Evolutionary conservation across 2,888 invertebrate genomes (phyloP).

Genomic region (Stegophylla sp.): DNA sequence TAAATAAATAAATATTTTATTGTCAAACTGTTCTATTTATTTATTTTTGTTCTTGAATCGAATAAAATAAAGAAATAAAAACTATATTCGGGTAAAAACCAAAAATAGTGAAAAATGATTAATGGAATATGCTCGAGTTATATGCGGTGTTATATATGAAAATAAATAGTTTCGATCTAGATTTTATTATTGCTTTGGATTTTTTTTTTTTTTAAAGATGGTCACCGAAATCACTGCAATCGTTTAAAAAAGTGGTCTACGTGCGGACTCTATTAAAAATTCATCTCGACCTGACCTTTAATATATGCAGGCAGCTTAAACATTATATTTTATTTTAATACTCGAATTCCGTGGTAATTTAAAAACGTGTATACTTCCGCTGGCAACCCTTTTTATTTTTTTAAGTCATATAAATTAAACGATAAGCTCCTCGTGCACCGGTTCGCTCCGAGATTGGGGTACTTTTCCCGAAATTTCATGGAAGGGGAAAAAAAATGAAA

Average conservation of each 20-base stretch:
- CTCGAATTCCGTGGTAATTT: background rate
- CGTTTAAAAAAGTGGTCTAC: background rate
- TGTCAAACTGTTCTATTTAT: background rate
- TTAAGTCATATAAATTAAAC: background rate
- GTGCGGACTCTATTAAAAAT: slow-evolving; percentile 16
- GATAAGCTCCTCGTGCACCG: background rate
- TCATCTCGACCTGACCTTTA: background rate
- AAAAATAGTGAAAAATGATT: background rate
- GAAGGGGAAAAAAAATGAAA: too few species aligned
- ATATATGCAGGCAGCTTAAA: background rate
- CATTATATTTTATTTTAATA: slow-evolving; percentile 25
- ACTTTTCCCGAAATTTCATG: too few species aligned
- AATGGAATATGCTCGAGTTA: background rate
- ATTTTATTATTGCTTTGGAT: background rate
- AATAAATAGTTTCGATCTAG: background rate
- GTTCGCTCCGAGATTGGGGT: too few species aligned
- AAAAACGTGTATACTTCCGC: slow-evolving; percentile 1
- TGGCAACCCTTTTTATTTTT: background rate
- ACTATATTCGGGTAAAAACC: background rate
- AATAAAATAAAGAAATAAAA: background rate
- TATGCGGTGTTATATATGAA: background rate
- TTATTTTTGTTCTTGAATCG: background rate
- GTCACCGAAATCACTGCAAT: background rate
- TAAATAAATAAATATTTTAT: slow-evolving; percentile 17
- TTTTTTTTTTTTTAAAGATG: background rate